Percentiles rank a stretch among this genome's conserved stretches.
phyloP scores from a whole-genome alignment of 2,113 vertebrate genomes.

The Calyptomena viridis region DNA sequence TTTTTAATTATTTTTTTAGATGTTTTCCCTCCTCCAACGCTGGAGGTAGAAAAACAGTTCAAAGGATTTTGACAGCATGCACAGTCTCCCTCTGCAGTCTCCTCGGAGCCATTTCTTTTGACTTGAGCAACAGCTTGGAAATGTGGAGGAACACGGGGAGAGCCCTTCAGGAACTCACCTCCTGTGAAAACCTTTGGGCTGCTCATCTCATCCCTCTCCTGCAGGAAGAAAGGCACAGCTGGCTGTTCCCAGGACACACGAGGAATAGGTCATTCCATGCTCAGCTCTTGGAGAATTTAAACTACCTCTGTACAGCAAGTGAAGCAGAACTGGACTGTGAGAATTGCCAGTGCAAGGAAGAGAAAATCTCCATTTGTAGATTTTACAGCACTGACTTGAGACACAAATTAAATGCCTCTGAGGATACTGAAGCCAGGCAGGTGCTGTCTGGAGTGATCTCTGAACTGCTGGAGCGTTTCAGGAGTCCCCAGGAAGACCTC shows the following conservation, averaged over 20 bases:
- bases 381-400: constrained; percentile 5
- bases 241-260: not conserved
- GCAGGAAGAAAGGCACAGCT: constrained; percentile 67
- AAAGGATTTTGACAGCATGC: constrained; percentile 76
- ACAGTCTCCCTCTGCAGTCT: constrained; percentile 79
- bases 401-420: constrained; percentile 32
- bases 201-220: constrained; percentile 68
- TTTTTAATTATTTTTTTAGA: not conserved
- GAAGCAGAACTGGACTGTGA: not conserved
- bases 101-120: constrained; percentile 76
- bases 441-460: constrained; percentile 37
- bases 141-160: constrained; percentile 68
- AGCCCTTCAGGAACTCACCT: constrained; percentile 71
- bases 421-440: not conserved
- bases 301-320: constrained; percentile 55
- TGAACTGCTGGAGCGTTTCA: constrained; percentile 71
- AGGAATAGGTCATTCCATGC: not conserved
- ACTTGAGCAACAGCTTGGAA: constrained; percentile 73
- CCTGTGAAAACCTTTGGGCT: constrained; percentile 72
- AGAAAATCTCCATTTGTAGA: constrained; percentile 57
- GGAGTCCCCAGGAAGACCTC: constrained; percentile 47
- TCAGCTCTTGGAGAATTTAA: not conserved
- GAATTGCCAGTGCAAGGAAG: constrained; percentile 50
- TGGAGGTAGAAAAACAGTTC: constrained; percentile 69
- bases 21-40: constrained; percentile 25